These are phyloP conservation scores for Taphrorychus bicolor DNA, from an alignment of 2,888 invertebrate species.

Conservation along the genomic window DNA sequence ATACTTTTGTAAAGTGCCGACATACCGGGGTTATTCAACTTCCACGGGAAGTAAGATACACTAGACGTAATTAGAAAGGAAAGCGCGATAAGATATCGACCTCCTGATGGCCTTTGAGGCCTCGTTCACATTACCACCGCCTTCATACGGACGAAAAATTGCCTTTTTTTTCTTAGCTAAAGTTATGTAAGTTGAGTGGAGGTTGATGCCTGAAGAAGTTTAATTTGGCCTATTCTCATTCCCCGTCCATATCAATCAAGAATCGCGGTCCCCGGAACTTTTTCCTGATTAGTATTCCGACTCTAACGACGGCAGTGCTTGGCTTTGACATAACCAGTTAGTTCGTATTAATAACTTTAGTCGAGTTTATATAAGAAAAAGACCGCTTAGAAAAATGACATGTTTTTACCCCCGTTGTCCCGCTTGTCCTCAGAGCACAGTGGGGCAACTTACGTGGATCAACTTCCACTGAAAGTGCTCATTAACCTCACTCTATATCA, in stretches of 20 bases:
- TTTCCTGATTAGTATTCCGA: constrained; percentile 61
- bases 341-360: constrained; percentile 63
- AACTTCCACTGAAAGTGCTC: neutral
- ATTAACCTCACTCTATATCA: no score
- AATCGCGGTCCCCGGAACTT: constrained; percentile 48
- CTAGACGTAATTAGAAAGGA: constrained; percentile 5
- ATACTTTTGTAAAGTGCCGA: constrained; percentile 3
- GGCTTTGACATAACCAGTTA: constrained; percentile 64
- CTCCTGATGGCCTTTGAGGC: neutral
- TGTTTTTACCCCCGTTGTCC: constrained; percentile 57
- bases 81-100: constrained; percentile 6
- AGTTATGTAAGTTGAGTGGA: neutral
- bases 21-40: constrained; percentile 26
- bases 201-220: constrained; percentile 40
- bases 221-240: constrained; percentile 57
- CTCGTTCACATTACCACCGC: neutral
- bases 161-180: neutral
- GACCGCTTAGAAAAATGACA: constrained; percentile 60
- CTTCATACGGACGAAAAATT: neutral
- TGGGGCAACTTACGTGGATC: constrained; percentile 9
- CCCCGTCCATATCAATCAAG: constrained; percentile 59
- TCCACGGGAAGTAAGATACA: constrained; percentile 28
- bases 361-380: constrained; percentile 57
- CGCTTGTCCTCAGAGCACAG: constrained; percentile 25
- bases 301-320: constrained; percentile 61